These are phyloP conservation scores for Noctua pronuba DNA, from an alignment of 2,888 invertebrate species.

Conservation along the genomic window DNA sequence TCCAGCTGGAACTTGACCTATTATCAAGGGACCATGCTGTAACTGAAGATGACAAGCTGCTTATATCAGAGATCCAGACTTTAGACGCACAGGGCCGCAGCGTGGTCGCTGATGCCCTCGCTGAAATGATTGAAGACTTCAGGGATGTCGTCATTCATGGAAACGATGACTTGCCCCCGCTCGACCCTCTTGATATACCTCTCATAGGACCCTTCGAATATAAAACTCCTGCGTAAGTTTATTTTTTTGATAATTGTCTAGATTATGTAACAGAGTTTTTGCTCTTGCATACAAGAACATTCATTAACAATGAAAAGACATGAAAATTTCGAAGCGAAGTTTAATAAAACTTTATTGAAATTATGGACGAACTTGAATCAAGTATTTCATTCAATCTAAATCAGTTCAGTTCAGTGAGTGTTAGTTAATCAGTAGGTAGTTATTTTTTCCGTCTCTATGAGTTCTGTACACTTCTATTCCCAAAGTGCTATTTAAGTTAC, in stretches of 20 bases:
- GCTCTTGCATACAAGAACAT: background rate
- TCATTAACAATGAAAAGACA: background rate
- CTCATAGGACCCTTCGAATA: conserved; percentile 70
- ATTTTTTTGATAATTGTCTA: background rate
- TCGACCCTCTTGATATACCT: conserved; percentile 74
- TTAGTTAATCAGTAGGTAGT: background rate
- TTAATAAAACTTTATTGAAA: background rate
- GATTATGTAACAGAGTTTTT: background rate
- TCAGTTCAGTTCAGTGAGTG: background rate
- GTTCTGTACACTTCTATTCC: background rate
- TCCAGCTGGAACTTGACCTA: conserved; percentile 54
- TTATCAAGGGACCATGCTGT: conserved; percentile 36
- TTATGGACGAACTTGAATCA: background rate
- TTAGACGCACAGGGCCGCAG: conserved; percentile 55
- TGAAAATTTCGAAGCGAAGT: background rate
- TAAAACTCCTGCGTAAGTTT: conserved; percentile 68
- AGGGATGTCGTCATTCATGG: conserved; percentile 76
- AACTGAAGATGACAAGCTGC: conserved; percentile 48
- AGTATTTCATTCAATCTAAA: background rate
- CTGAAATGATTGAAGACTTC: conserved; percentile 68
- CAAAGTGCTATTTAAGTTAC: background rate
- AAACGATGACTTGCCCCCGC: conserved; percentile 73
- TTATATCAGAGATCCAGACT: conserved; percentile 44
- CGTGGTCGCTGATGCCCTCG: conserved; percentile 67
- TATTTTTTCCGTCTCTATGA: background rate